These are phyloP conservation scores for Isoperla grammatica DNA, from an alignment of 2,888 invertebrate genomes.

Conservation along the genomic window DNA sequence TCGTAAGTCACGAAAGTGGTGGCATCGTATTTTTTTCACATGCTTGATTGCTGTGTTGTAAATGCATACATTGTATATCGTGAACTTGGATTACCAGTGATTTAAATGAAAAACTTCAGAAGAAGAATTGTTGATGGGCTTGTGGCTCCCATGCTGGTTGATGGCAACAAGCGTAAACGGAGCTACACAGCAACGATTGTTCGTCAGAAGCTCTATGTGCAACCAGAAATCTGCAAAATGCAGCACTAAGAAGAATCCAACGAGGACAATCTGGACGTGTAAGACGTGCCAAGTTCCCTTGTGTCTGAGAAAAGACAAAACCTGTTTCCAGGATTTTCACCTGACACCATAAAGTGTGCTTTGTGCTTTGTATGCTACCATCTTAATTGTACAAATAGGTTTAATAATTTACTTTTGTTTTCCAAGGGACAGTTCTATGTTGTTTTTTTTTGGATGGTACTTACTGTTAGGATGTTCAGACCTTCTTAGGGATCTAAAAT, in stretches of 20 bases:
- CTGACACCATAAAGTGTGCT: too few species aligned
- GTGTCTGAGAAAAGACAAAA: conserved; percentile 27
- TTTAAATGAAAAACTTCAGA: conserved; percentile 28
- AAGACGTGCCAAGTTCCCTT: conserved; percentile 25
- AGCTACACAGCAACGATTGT: background rate
- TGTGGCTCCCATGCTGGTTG: conserved; percentile 3
- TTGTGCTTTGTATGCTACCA: too few species aligned
- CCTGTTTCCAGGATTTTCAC: conserved; percentile 25
- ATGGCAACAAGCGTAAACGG: background rate
- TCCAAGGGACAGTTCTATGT: too few species aligned
- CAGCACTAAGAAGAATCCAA: conserved; percentile 29
- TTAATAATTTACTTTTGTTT: too few species aligned
- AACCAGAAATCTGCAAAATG: conserved; percentile 29
- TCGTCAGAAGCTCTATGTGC: background rate
- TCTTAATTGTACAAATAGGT: too few species aligned
- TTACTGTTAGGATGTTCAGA: too few species aligned
- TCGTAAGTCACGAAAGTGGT: conserved; percentile 38
- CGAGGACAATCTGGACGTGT: conserved; percentile 31
- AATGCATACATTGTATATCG: conserved; percentile 23
- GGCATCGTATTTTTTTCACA: conserved; percentile 36
- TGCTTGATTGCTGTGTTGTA: conserved; percentile 34
- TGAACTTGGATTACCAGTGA: background rate
- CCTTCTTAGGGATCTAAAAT: too few species aligned
- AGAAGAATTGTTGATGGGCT: conserved; percentile 25
- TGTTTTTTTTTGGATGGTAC: too few species aligned